A percentile compares a stretch with the other conserved stretches of the same genome.
phyloP scores from a whole-genome alignment of 2,888 invertebrate species.

The Operophtera brumata region DNA sequence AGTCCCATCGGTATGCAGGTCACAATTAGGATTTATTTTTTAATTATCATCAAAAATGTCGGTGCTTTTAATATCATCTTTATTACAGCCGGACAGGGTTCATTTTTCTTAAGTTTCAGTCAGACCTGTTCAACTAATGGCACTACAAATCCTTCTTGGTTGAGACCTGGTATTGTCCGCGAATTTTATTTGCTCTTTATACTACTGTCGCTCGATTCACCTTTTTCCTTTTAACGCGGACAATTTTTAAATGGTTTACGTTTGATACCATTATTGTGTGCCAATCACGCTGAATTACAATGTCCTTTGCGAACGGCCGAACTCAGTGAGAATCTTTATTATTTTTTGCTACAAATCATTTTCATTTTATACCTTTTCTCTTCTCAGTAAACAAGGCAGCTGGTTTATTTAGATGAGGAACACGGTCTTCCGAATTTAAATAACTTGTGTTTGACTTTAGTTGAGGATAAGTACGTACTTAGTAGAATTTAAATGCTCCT shows the following conservation, averaged over 20 bases:
- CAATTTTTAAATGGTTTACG: constrained; percentile 79
- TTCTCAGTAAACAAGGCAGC: constrained; percentile 65
- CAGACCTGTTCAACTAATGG: constrained; percentile 66
- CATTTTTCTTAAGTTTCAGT: constrained; percentile 29
- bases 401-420: constrained; percentile 73
- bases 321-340: constrained; percentile 69
- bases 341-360: constrained; percentile 72
- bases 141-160: constrained; percentile 72
- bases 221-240: constrained; percentile 75
- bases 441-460: constrained; percentile 57
- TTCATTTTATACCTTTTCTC: constrained; percentile 66
- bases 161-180: constrained; percentile 72
- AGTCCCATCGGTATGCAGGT: constrained; percentile 53
- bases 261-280: constrained; percentile 81
- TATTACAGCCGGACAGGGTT: constrained; percentile 31
- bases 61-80: constrained; percentile 22
- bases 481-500: constrained; percentile 26
- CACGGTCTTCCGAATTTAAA: constrained; percentile 65
- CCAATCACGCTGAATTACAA: constrained; percentile 80
- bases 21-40: constrained; percentile 57
- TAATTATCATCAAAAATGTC: constrained; percentile 48
- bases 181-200: constrained; percentile 70
- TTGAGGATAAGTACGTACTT: constrained; percentile 35
- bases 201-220: constrained; percentile 60
- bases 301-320: constrained; percentile 76